phyloP scores from a whole-genome alignment of 92 coral and sea anemone species.

The Palythoa caribaeorum region DNA sequence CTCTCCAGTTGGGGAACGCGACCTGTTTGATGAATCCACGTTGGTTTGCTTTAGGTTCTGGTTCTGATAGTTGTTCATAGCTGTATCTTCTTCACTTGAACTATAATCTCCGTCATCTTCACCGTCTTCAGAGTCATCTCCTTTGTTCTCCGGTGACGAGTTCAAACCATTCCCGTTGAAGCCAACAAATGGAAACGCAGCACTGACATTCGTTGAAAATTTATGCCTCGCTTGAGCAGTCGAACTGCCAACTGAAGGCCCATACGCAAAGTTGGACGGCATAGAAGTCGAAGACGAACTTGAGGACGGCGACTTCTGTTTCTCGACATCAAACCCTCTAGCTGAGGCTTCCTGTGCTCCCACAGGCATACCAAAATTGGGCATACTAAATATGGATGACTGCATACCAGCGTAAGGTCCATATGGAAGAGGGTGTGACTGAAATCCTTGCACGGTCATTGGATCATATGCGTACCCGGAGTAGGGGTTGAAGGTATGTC shows the following conservation, averaged over 20 bases:
- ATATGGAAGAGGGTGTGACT: slow-evolving; percentile 71
- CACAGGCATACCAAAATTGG: slow-evolving; percentile 79
- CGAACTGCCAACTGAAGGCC: slow-evolving; percentile 21
- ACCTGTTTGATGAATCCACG: slow-evolving; percentile 20
- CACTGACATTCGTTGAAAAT: not conserved
- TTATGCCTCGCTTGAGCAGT: slow-evolving; percentile 1
- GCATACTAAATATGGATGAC: slow-evolving; percentile 53
- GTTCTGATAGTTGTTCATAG: slow-evolving; percentile 1
- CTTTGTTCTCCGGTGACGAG: not conserved
- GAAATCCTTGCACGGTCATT: slow-evolving; percentile 61
- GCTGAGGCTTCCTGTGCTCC: slow-evolving; percentile 54
- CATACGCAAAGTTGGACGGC: slow-evolving; percentile 20
- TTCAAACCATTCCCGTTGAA: slow-evolving; percentile 42
- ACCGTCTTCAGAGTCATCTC: slow-evolving; percentile 13
- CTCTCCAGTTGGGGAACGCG: slow-evolving; percentile 29
- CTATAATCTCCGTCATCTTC: slow-evolving; percentile 16
- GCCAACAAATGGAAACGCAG: slow-evolving; percentile 17
- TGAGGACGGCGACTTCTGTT: slow-evolving; percentile 19
- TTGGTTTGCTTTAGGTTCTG: slow-evolving; percentile 1
- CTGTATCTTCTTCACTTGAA: slow-evolving; percentile 6
- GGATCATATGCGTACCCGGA: slow-evolving; percentile 70
- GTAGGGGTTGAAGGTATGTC: slow-evolving; percentile 64
- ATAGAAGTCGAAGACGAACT: slow-evolving; percentile 5
- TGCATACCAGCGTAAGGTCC: slow-evolving; percentile 79
- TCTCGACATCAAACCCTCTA: slow-evolving; percentile 54